A percentile compares a stretch with the other conserved stretches of the same genome.
Conservation (phyloP, 2,113 vertebrate genomes). For the Cyprinodon variegatus region DNA sequence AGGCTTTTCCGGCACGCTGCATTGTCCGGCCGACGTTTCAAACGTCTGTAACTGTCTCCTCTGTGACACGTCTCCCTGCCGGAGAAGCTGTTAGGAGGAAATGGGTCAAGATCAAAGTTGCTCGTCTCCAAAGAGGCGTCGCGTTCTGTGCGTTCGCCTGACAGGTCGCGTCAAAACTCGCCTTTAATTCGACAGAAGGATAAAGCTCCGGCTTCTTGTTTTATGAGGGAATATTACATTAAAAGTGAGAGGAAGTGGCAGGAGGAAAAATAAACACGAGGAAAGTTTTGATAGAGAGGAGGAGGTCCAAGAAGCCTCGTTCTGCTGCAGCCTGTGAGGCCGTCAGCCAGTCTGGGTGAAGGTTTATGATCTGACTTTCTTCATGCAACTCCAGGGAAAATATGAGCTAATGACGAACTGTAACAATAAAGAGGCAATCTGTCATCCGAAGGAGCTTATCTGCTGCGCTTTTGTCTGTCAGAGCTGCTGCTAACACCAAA, state of each 20-base stretch:
- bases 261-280: slow-evolving; percentile 44
- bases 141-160: slow-evolving; percentile 41
- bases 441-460: slow-evolving; percentile 61
- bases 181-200: slow-evolving; percentile 14
- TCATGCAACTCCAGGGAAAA: slow-evolving; percentile 30
- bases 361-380: slow-evolving; percentile 19
- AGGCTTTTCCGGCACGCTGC: slow-evolving; percentile 34
- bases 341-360: slow-evolving; percentile 34
- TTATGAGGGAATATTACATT: slow-evolving; percentile 17
- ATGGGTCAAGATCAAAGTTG: slow-evolving; percentile 76
- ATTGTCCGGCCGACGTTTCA: slow-evolving; percentile 68
- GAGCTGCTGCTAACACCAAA: slow-evolving; percentile 14
- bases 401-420: slow-evolving; percentile 44
- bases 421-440: slow-evolving; percentile 57
- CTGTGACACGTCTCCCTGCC: slow-evolving; percentile 53
- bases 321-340: slow-evolving; percentile 9
- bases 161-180: slow-evolving; percentile 37
- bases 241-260: slow-evolving; percentile 26
- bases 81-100: slow-evolving; percentile 62
- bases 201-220: slow-evolving; percentile 13
- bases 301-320: slow-evolving; percentile 10
- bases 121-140: slow-evolving; percentile 56
- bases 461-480: slow-evolving; percentile 42
- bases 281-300: not conserved
- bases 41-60: slow-evolving; percentile 44